Conservation (phyloP, 2,113 vertebrate species). For the Dicaeum eximium region DNA sequence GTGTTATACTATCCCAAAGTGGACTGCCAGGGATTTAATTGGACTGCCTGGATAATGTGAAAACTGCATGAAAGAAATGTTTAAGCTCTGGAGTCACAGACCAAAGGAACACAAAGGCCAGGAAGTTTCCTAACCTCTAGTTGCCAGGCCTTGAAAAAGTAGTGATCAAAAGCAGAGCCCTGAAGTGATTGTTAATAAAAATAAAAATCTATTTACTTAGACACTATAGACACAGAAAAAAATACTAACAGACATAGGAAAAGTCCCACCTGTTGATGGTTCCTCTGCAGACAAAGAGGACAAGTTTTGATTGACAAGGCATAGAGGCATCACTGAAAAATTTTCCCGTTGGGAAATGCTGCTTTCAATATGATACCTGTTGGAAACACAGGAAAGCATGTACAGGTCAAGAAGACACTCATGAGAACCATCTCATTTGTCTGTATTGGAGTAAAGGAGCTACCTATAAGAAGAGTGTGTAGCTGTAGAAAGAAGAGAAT, state of each 20-base stretch:
- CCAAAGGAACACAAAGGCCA: not conserved
- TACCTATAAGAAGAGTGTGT: not conserved
- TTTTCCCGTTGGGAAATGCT: conserved; percentile 72
- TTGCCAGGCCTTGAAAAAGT: not conserved
- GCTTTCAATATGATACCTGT: conserved; percentile 84
- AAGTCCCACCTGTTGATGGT: conserved; percentile 62
- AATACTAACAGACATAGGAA: not conserved
- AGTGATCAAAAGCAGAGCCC: not conserved
- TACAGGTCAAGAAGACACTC: not conserved
- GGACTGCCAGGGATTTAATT: not conserved
- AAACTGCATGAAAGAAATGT: not conserved
- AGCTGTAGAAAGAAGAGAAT: not conserved
- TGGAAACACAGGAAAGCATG: not conserved
- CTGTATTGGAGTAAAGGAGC: not conserved
- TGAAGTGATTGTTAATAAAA: not conserved
- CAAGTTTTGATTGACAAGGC: conserved; percentile 67
- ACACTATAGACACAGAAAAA: not conserved
- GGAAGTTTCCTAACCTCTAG: not conserved
- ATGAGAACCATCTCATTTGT: not conserved
- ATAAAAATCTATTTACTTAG: not conserved
- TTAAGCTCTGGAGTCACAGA: not conserved
- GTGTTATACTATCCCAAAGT: not conserved
- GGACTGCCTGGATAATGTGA: not conserved
- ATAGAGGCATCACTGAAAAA: conserved; percentile 74
- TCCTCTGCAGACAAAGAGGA: conserved; percentile 48